Base-by-base conservation (phyloP, 2,888 invertebrate genomes). In the Polydrusus pterygomalis region DNA sequence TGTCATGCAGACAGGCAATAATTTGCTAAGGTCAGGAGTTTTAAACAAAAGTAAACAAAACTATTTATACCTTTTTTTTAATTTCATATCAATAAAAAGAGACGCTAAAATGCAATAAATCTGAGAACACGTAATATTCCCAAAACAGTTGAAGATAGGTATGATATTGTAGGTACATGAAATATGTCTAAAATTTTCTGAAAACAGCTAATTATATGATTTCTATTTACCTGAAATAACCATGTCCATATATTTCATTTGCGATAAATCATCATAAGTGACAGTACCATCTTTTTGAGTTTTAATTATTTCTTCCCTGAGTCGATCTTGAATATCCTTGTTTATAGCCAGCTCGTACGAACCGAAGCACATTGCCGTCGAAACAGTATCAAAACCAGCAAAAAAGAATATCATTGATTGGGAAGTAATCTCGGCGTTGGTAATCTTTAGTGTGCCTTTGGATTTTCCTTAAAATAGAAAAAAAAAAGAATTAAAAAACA, bases 311-410 rank as follows among this genome's bases (percentile, higher is more conserved):
- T 92, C 92, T 54, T 88, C 81, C 0, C 87, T 87, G 0, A 93
- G 84, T 68, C 83, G 88, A 6, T 89, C 87, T 83, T 92, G 92
- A 0, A 91, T 84, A 0, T 92, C 91, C 17, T 89, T 89, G 84
- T 92, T 89, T 5, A 6, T 20, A 30, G 91, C 91, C 30, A 93
- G 81, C 83, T 92, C 92, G 56, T 91, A 88, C 88, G 90, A 84
- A 0, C 89, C 81, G 75, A 92, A 91, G 0, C 87, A 87, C 82
- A 90, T 86, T 7, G 87, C 81, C 70, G 87, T 87, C 0, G 90
- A 87, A 0, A 88, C 87, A 0, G 88, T 87, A 62, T 90, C 90
- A 77, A 89, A 90, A 1, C 90, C 90, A 25, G 89, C 90, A 1
- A 90, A 84, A 83, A 89, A 89, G 85, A 90, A 90, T 1, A 89